A percentile compares a stretch with the other conserved stretches of the same genome.
Conservation (phyloP, 2,113 vertebrate species). For the Nannobrachium achirus region DNA sequence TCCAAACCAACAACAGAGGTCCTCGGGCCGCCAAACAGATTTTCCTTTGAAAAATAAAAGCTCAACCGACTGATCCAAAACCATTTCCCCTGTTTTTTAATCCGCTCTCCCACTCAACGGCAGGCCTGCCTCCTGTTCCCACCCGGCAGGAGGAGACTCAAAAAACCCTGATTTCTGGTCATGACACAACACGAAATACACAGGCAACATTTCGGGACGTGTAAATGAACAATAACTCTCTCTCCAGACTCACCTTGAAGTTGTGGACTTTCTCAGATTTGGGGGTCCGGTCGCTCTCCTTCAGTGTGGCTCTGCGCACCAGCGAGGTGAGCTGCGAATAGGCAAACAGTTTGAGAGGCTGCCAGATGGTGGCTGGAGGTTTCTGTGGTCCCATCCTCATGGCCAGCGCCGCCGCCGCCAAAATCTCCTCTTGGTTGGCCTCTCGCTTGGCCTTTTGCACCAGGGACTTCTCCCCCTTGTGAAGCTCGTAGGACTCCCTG, state of each 20-base stretch:
- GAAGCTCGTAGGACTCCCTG: conserved; percentile 86
- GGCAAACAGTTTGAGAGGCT: conserved; percentile 99
- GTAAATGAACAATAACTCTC: not conserved
- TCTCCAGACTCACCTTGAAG: conserved; percentile 92
- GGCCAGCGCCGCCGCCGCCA: conserved; percentile 92
- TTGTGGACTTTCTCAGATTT: conserved; percentile 98
- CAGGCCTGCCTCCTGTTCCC: conserved; percentile 16
- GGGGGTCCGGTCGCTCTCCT: conserved; percentile 90
- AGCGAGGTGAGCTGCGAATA: conserved; percentile 99
- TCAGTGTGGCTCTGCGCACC: conserved; percentile 91
- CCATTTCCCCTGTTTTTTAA: conserved; percentile 47
- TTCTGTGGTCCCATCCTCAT: conserved; percentile 96
- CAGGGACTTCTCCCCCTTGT: conserved; percentile 80
- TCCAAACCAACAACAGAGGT: conserved; percentile 58
- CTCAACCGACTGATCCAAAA: conserved; percentile 56
- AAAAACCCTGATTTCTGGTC: conserved; percentile 35
- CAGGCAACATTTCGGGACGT: conserved; percentile 5
- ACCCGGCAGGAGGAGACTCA: not conserved
- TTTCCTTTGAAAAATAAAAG: conserved; percentile 66
- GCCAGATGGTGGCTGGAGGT: conserved; percentile 87
- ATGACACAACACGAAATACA: conserved; percentile 54
- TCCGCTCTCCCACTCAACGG: conserved; percentile 27
- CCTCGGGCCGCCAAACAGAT: conserved; percentile 65
- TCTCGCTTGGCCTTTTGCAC: conserved; percentile 88
- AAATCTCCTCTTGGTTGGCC: conserved; percentile 89